phyloP scores from a whole-genome alignment of 1,140 invertebrate species.

The Anthonomus grandis region DNA sequence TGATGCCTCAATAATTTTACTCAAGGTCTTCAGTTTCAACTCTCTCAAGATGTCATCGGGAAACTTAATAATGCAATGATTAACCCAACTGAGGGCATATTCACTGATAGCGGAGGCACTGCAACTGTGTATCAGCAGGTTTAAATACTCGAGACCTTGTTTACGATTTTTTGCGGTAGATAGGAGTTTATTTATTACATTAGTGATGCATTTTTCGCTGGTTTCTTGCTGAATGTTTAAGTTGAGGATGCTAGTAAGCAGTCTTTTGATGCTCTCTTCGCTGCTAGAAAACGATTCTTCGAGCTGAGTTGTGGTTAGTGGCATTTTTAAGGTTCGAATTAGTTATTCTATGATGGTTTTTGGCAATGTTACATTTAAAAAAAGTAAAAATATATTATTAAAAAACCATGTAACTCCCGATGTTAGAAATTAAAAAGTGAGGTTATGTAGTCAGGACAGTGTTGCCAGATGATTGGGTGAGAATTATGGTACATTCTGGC shows the following conservation, averaged over 20 bases:
- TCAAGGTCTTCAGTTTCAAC: constrained; percentile 16
- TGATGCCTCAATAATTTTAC: constrained; percentile 21
- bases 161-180: constrained; percentile 11
- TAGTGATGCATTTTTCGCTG: constrained; percentile 22
- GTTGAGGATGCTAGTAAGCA: constrained; percentile 23
- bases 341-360: too few species aligned
- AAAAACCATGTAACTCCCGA: too few species aligned
- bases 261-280: constrained; percentile 13
- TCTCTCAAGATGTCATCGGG: constrained; percentile 26
- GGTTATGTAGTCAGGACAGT: too few species aligned
- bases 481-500: too few species aligned
- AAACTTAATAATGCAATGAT: constrained; percentile 25
- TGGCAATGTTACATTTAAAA: too few species aligned
- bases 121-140: constrained; percentile 18
- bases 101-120: constrained; percentile 7
- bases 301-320: too few species aligned
- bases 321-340: too few species aligned
- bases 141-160: constrained; percentile 23
- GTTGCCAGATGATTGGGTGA: too few species aligned
- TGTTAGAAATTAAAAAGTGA: too few species aligned
- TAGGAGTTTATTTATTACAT: constrained; percentile 17
- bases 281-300: too few species aligned
- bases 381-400: too few species aligned
- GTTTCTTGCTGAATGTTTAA: constrained; percentile 15
- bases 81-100: constrained; percentile 22